Conservation (phyloP, 1,140 invertebrate species). For the Drosophila funebris region DNA sequence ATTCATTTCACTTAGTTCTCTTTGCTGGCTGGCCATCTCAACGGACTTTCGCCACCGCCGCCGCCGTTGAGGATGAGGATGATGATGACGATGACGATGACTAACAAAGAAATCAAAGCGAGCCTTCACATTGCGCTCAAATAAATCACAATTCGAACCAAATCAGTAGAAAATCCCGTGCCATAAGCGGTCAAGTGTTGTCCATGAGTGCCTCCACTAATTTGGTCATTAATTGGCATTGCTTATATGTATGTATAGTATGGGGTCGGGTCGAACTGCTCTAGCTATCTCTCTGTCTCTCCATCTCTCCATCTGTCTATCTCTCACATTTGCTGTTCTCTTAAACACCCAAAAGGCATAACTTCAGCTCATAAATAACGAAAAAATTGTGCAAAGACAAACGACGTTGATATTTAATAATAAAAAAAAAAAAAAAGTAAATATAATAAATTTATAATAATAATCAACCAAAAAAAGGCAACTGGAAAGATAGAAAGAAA, state of each 20-base stretch:
- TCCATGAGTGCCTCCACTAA: constrained; percentile 78
- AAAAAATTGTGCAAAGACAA: constrained; percentile 77
- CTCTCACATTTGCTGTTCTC: no score
- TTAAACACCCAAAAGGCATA: constrained; percentile 82
- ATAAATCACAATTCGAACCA: constrained; percentile 82
- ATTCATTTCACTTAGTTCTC: constrained; percentile 65
- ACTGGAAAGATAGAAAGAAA: constrained; percentile 37
- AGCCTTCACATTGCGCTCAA: constrained; percentile 68
- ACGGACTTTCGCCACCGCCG: constrained; percentile 58
- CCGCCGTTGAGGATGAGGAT: background rate
- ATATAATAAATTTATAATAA: constrained; percentile 8
- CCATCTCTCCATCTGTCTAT: constrained; percentile 57
- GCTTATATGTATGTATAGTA: constrained; percentile 49
- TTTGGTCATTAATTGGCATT: constrained; percentile 83
- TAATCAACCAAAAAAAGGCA: constrained; percentile 6
- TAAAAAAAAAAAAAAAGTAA: constrained; percentile 66
- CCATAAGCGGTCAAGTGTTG: constrained; percentile 80
- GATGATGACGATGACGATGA: constrained; percentile 32
- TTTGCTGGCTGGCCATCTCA: constrained; percentile 26
- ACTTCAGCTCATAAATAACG: constrained; percentile 82
- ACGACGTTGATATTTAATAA: constrained; percentile 79
- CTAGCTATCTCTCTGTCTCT: constrained; percentile 24
- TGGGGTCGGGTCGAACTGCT: constrained; percentile 21
- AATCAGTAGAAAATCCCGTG: constrained; percentile 79
- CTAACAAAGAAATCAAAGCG: constrained; percentile 80